A percentile compares a stretch with the other conserved stretches of the same genome.
Evolutionary conservation across 2,113 vertebrate species (phyloP).

Genomic region (Tachuris rubrigastra): DNA sequence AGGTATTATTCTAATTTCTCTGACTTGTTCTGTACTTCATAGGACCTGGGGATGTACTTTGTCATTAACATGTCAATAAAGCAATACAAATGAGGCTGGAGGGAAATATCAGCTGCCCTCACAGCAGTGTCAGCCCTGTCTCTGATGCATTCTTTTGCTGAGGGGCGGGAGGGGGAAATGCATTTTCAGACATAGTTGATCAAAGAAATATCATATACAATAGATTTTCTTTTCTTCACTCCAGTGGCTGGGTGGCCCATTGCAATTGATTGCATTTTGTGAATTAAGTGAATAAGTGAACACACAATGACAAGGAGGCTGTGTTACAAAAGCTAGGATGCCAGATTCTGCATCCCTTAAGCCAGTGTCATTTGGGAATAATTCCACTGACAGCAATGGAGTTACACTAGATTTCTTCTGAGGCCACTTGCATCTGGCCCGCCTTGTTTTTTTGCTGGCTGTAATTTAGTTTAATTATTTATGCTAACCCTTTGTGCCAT

Average conservation of each 20-base stretch:
- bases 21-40: conserved; percentile 19
- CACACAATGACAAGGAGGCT: conserved; percentile 49
- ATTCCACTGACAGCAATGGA: background rate
- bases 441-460: conserved; percentile 22
- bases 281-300: conserved; percentile 52
- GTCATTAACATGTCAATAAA: conserved; percentile 69
- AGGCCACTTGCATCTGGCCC: background rate
- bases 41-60: conserved; percentile 53
- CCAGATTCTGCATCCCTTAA: conserved; percentile 14
- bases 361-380: conserved; percentile 12
- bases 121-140: background rate
- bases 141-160: conserved; percentile 38
- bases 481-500: conserved; percentile 18
- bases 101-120: conserved; percentile 46
- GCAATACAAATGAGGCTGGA: conserved; percentile 57
- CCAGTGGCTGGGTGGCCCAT: conserved; percentile 36
- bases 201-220: conserved; percentile 64
- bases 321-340: conserved; percentile 43
- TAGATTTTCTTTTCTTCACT: conserved; percentile 39
- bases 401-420: conserved; percentile 16
- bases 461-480: conserved; percentile 62
- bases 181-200: conserved; percentile 19
- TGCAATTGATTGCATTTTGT: conserved; percentile 56
- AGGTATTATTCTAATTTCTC: conserved; percentile 65
- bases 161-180: background rate